A percentile compares a stretch with the other conserved stretches of the same genome.
Evolutionary conservation across 2,113 vertebrate species (phyloP).

Genomic region (Synodontis membranacea): DNA sequence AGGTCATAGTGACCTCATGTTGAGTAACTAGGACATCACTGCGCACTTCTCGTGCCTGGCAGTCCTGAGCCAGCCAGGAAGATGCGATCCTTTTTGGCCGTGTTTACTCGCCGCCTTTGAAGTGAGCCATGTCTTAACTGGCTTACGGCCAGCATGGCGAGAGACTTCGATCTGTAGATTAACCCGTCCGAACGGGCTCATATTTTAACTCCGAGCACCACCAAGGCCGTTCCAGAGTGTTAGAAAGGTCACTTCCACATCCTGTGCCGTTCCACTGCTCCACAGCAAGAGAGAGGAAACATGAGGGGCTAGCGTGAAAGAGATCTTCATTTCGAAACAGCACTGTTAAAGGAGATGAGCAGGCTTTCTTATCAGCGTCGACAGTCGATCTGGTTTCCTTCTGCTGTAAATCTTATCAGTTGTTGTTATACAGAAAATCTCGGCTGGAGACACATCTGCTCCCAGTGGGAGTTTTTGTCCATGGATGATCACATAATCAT

Average conservation of each 20-base stretch:
- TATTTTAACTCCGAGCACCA: slow-evolving; percentile 34
- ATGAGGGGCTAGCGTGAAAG: slow-evolving; percentile 25
- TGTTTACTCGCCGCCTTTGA: slow-evolving; percentile 71
- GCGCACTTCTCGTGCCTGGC: slow-evolving; percentile 62
- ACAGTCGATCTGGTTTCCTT: slow-evolving; percentile 31
- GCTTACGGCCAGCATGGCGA: slow-evolving; percentile 52
- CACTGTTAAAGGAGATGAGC: slow-evolving; percentile 1
- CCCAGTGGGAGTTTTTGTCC: slow-evolving; percentile 2
- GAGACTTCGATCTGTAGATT: slow-evolving; percentile 69
- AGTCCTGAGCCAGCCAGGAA: slow-evolving; percentile 65
- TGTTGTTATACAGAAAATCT: slow-evolving; percentile 25
- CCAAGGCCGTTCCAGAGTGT: slow-evolving; percentile 47
- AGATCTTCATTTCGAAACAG: slow-evolving; percentile 12
- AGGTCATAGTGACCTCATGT: slow-evolving; percentile 79
- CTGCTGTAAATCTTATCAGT: slow-evolving; percentile 31
- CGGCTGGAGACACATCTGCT: background rate
- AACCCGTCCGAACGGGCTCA: slow-evolving; percentile 59
- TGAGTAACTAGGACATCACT: slow-evolving; percentile 72
- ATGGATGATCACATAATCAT: slow-evolving; percentile 2
- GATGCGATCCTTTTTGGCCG: slow-evolving; percentile 69
- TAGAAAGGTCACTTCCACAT: slow-evolving; percentile 40
- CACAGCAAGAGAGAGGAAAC: slow-evolving; percentile 8
- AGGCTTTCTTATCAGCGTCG: slow-evolving; percentile 25
- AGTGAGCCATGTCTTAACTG: slow-evolving; percentile 66
- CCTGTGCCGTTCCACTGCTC: slow-evolving; percentile 24